These are phyloP conservation scores for Micropoecilia bifurca DNA, from an alignment of 2,797 vertebrate species.

Conservation along the genomic window DNA sequence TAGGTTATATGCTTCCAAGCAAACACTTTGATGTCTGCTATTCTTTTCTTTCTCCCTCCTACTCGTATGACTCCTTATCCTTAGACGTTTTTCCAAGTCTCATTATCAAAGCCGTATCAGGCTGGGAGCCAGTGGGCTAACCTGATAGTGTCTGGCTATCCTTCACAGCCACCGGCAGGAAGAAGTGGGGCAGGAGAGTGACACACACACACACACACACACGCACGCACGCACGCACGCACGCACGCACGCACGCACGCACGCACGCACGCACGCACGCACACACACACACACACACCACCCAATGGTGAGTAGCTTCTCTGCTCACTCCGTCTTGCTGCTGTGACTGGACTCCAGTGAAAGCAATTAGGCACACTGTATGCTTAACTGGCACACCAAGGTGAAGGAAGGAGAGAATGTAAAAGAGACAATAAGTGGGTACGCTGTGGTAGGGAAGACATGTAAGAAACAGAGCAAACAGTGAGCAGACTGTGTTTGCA, in stretches of 20 bases:
- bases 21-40: background rate
- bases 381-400: constrained; percentile 37
- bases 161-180: constrained; percentile 40
- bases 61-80: constrained; percentile 31
- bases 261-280: constrained; percentile 1
- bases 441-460: background rate
- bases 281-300: constrained; percentile 3
- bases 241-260: background rate
- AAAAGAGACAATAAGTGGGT: constrained; percentile 16
- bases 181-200: constrained; percentile 32
- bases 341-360: constrained; percentile 40
- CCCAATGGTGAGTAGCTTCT: constrained; percentile 7
- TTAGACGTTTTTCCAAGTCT: constrained; percentile 39
- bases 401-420: constrained; percentile 21
- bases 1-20: background rate
- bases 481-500: constrained; percentile 32
- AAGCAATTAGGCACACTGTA: constrained; percentile 50
- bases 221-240: constrained; percentile 4
- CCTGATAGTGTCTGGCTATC: constrained; percentile 53
- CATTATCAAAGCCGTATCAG: constrained; percentile 59
- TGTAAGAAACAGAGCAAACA: constrained; percentile 43
- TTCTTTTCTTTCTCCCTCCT: constrained; percentile 5
- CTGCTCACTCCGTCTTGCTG: constrained; percentile 22
- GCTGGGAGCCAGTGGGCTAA: constrained; percentile 58
- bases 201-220: constrained; percentile 1